Percentiles rank a stretch among this genome's conserved stretches.
Conservation (phyloP, 2,797 vertebrate genomes). For the Iguana delicatissima region DNA sequence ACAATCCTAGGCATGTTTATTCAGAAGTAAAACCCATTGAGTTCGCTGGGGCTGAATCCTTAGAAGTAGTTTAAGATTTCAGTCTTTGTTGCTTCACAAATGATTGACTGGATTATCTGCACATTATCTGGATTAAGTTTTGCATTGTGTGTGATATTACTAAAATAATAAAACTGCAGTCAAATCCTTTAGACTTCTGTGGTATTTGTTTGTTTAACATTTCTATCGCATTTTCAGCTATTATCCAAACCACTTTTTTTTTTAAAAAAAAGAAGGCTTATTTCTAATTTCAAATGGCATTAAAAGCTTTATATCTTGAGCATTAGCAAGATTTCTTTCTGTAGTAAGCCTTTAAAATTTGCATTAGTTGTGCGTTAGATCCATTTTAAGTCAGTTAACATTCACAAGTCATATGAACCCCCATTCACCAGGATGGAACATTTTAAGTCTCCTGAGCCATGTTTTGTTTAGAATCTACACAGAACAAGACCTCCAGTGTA, state of each 20-base stretch:
- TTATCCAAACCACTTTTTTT: neutral
- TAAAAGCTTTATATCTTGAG: neutral
- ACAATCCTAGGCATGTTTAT: neutral
- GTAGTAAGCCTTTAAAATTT: neutral
- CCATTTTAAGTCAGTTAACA: neutral
- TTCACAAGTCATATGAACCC: no score
- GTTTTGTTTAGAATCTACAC: no score
- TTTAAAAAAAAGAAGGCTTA: neutral
- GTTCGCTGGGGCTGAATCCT: neutral
- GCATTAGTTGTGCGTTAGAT: neutral
- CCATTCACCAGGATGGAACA: no score
- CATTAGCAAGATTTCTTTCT: neutral
- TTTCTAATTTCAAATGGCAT: neutral
- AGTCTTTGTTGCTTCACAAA: neutral
- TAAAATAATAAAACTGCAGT: conserved; percentile 33
- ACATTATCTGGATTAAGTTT: conserved; percentile 7
- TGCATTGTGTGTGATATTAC: neutral
- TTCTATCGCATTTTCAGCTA: neutral
- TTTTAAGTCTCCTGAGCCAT: no score
- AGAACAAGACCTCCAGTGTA: no score
- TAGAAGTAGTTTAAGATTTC: neutral
- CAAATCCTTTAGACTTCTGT: conserved; percentile 14
- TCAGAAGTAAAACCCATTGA: neutral
- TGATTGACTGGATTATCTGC: conserved; percentile 12
- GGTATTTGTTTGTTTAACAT: conserved; percentile 20